Base-by-base conservation (phyloP, 2,797 vertebrate genomes). In the Anas bahamensis region DNA sequence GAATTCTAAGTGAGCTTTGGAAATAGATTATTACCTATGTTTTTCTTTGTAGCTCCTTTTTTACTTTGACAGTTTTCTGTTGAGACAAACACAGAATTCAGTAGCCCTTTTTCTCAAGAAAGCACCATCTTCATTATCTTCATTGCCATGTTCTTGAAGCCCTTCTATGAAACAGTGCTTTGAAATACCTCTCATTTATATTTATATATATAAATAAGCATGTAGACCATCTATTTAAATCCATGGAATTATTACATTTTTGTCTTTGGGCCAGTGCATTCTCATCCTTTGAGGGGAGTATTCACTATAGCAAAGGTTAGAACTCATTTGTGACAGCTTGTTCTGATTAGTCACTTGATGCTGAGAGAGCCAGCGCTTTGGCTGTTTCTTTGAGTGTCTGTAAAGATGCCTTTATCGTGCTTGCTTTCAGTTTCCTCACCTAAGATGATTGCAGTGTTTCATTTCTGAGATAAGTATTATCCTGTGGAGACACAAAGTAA, bases 321-420 rank as follows among this genome's bases (percentile, higher is more conserved):
- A 81, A 81, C 86, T 95, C 60, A 83, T 84, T 63, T 78, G 88
- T 94, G 94, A 31, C 91, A 77, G 50, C 82, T 75, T 56, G 76
- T 81, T 71, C 72, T 85, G 87, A 61, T 92, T 63, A 90, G 76
- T 52, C 89, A 24, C 87, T 89, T 35, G 85, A 4, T 28, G 78
- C 75, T 68, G 72, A 74, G 69, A 16, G 81, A 92, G 60, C 86
- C 89, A 37, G 74, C 3, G 23, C 69, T 35, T 64, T 10, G 6
- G 60, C 83, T 86, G 60, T 22, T 72, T 56, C 82, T 86, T 37
- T 4, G 2, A 31, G 84, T 41, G 78, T 39, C 75, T 85, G 55
- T 68, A 63, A 56, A 83, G 41, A 28, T 66, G 66, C 91, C 79
- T 64, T 50, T 16, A 48, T 76, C 66, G 60, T 52, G 18, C 60